phyloP scores from a whole-genome alignment of 2,888 invertebrate genomes.

The Tuta absoluta region DNA sequence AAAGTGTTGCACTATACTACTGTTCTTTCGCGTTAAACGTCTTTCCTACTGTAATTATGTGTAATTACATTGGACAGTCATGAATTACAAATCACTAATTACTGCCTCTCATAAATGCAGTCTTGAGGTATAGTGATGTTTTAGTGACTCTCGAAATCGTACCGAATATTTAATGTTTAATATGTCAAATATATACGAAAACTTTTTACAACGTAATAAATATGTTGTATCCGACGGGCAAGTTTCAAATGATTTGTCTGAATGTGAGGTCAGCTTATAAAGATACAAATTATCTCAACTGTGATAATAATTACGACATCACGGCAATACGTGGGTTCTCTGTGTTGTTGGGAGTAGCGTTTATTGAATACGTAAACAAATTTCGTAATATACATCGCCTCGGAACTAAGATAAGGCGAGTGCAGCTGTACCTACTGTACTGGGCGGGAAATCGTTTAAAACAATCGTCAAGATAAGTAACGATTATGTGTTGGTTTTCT shows the following conservation, averaged over 20 bases:
- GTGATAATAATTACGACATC: slow-evolving; percentile 19
- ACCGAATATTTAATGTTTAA: neutral
- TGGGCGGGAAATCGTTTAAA: too few relatives aligned
- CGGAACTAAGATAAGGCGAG: neutral
- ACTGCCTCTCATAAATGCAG: neutral
- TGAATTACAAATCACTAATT: slow-evolving; percentile 13
- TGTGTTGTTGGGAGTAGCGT: neutral
- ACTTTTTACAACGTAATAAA: neutral
- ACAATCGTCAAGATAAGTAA: too few relatives aligned
- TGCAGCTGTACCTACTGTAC: slow-evolving; percentile 5
- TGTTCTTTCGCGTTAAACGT: slow-evolving; percentile 6
- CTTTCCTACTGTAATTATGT: slow-evolving; percentile 1
- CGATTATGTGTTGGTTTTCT: too few relatives aligned
- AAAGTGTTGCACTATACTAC: slow-evolving; percentile 13
- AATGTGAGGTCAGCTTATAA: slow-evolving; percentile 14
- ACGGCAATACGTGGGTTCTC: slow-evolving; percentile 16
- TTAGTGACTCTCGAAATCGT: neutral
- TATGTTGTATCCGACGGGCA: neutral
- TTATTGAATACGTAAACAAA: slow-evolving; percentile 4
- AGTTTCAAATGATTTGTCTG: neutral
- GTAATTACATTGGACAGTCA: slow-evolving; percentile 14
- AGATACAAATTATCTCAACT: slow-evolving; percentile 16
- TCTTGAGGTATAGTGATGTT: slow-evolving; percentile 4
- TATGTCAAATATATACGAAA: neutral
- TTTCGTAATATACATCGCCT: neutral